Conservation (phyloP, 2,797 vertebrate genomes). For the Gallinago nigripennis region DNA sequence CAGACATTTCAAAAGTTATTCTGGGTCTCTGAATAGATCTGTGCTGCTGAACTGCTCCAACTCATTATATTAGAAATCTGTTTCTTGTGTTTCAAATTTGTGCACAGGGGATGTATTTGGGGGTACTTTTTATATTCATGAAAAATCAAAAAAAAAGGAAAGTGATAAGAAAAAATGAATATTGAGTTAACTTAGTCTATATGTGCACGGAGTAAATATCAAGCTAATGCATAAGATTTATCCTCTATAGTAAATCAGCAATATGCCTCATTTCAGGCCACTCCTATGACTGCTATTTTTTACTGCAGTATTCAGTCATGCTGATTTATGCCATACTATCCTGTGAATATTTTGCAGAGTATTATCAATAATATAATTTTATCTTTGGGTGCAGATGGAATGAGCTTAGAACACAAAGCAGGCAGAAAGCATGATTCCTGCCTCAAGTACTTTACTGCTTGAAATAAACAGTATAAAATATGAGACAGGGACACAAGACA, state of each 20-base stretch:
- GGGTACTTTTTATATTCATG: conserved; percentile 9
- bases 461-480: conserved; percentile 8
- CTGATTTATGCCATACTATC: conserved; percentile 33
- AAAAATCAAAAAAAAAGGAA: neutral
- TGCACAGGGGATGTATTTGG: neutral
- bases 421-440: neutral
- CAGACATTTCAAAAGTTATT: conserved; percentile 23
- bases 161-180: conserved; percentile 31
- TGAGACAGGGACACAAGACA: neutral
- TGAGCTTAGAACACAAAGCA: conserved; percentile 1
- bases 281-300: conserved; percentile 20
- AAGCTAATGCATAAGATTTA: conserved; percentile 55
- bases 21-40: neutral
- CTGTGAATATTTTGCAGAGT: conserved; percentile 39
- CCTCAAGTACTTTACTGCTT: neutral
- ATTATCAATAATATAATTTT: conserved; percentile 52
- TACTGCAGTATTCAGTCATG: conserved; percentile 15
- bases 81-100: conserved; percentile 30
- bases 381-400: conserved; percentile 13
- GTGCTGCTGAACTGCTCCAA: conserved; percentile 31
- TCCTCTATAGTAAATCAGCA: conserved; percentile 45
- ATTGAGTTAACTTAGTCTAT: conserved; percentile 15
- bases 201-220: conserved; percentile 35
- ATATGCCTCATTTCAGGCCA: conserved; percentile 20
- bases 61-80: conserved; percentile 6